Evolutionary conservation across 2,113 vertebrate species (phyloP).

Genomic region (Hemichromis elongatus): DNA sequence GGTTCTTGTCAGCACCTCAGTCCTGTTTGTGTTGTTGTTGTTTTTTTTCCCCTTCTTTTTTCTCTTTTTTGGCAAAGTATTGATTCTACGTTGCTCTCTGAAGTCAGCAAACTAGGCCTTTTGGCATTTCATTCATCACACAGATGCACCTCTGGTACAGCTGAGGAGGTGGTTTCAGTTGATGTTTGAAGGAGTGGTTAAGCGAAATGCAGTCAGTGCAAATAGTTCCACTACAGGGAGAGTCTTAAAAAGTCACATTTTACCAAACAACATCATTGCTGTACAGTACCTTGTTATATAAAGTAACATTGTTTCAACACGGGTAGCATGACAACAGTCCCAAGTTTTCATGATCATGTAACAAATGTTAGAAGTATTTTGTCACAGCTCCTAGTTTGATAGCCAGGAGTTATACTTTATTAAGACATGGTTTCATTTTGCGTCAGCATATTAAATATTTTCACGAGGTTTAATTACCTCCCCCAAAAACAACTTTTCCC

Average conservation of each 20-base stretch:
- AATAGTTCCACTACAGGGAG: not conserved
- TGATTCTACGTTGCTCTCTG: slow-evolving; percentile 48
- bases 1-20: slow-evolving; percentile 31
- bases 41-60: not conserved
- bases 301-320: not conserved
- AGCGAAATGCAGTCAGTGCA: not conserved
- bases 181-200: not conserved
- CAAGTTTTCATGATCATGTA: not conserved
- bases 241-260: not conserved
- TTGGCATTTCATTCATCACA: slow-evolving; percentile 17
- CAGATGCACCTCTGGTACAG: not conserved
- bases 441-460: not conserved
- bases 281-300: not conserved
- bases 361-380: not conserved
- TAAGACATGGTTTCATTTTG: not conserved
- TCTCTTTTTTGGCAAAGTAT: slow-evolving; percentile 36
- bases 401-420: not conserved
- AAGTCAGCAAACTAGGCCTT: slow-evolving; percentile 26
- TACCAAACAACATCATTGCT: not conserved
- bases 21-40: slow-evolving; percentile 25
- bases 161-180: not conserved
- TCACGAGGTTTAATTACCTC: not conserved
- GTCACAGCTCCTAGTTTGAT: not conserved
- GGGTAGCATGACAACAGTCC: not conserved
- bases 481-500: no score